Evolutionary conservation across 2,113 vertebrate genomes (phyloP).

Genomic region (Tinamus guttatus): DNA sequence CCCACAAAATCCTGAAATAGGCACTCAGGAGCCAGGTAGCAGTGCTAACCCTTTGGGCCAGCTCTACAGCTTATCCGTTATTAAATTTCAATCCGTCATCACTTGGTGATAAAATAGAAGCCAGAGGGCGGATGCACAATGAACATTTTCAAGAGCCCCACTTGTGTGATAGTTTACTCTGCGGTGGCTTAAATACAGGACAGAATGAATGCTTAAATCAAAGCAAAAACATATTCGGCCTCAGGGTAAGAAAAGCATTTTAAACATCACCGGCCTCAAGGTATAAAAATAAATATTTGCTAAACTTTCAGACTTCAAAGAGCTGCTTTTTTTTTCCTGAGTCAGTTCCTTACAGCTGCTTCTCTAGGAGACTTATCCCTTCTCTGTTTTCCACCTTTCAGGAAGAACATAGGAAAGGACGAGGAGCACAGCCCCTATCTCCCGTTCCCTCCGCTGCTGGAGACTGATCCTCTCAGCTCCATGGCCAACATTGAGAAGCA

Average conservation of each 20-base stretch:
- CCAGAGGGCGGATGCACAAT: slow-evolving; percentile 14
- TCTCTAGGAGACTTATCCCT: background rate
- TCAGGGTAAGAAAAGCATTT: slow-evolving; percentile 25
- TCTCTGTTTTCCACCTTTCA: background rate
- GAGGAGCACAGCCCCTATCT: background rate
- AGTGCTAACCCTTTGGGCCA: background rate
- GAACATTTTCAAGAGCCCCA: background rate
- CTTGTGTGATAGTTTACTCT: slow-evolving; percentile 2
- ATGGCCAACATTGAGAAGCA: background rate
- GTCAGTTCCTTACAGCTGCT: background rate
- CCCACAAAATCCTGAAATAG: background rate
- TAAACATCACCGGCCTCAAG: background rate
- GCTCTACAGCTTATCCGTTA: slow-evolving; percentile 8
- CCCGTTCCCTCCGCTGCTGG: background rate
- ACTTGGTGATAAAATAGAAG: slow-evolving; percentile 38
- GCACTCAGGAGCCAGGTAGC: background rate
- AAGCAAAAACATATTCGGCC: slow-evolving; percentile 1
- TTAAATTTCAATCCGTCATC: slow-evolving; percentile 34
- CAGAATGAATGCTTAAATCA: slow-evolving; percentile 41
- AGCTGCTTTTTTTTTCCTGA: slow-evolving; percentile 7
- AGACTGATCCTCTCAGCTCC: fast-evolving
- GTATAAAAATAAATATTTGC: slow-evolving; percentile 36
- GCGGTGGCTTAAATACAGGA: slow-evolving; percentile 8
- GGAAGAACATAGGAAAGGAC: background rate
- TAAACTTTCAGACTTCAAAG: slow-evolving; percentile 27